These are phyloP conservation scores for Oopsacas minuta DNA, from an alignment of 37 sponge, comb jelly and placozoan species.

Conservation along the genomic window DNA sequence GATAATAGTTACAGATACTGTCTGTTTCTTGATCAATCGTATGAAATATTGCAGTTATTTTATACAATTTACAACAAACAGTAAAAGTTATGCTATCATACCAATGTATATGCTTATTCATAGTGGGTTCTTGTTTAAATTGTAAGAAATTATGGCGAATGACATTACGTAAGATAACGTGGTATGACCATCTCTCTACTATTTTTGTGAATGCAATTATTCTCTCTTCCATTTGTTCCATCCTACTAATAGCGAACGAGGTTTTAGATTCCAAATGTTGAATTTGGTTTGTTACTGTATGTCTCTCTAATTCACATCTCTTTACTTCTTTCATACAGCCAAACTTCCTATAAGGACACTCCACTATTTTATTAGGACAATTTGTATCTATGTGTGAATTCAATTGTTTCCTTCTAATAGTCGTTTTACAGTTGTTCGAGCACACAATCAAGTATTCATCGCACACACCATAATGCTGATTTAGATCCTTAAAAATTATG, in stretches of 20 bases:
- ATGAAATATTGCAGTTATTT: not conserved
- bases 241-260: not conserved
- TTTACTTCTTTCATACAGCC: not conserved
- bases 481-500: not conserved
- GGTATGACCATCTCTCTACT: not conserved
- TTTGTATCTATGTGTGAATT: not conserved
- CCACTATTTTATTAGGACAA: not conserved
- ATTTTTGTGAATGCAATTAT: not conserved
- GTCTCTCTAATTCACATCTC: not conserved
- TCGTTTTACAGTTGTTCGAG: not conserved
- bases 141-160: not conserved
- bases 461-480: not conserved
- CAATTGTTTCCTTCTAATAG: not conserved
- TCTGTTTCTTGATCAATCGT: not conserved
- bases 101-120: not conserved
- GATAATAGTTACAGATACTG: not conserved
- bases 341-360: not conserved
- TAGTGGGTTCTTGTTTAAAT: not conserved
- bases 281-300: not conserved
- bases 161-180: not conserved
- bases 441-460: not conserved
- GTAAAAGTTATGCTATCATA: not conserved
- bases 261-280: not conserved
- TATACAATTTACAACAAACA: not conserved
- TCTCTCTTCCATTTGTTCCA: not conserved